These are phyloP conservation scores for Falco novaeseelandiae DNA, from an alignment of 2,797 vertebrate genomes.

Conservation along the genomic window DNA sequence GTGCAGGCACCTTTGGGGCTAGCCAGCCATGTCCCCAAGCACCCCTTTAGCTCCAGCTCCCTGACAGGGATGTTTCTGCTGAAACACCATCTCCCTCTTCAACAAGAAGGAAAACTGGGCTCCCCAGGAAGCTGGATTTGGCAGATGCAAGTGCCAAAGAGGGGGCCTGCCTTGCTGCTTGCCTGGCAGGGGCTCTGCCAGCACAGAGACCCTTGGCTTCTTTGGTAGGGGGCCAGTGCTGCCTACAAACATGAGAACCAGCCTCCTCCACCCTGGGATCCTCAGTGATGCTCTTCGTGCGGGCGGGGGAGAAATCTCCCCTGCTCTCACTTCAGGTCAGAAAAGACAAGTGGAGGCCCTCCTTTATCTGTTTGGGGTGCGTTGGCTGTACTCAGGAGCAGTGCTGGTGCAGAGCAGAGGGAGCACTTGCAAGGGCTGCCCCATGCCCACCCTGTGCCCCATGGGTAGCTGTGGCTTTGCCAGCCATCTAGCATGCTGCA, in stretches of 20 bases:
- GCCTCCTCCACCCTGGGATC: not conserved
- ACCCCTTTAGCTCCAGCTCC: not conserved
- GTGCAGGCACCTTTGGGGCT: not conserved
- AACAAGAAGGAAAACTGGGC: not conserved
- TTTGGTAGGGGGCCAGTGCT: not conserved
- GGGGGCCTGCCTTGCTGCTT: not conserved
- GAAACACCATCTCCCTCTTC: not conserved
- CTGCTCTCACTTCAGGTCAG: not conserved
- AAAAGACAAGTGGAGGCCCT: not conserved
- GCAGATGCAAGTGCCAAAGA: not conserved
- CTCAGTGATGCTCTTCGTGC: not conserved
- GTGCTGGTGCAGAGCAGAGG: not conserved
- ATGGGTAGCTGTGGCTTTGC: not conserved
- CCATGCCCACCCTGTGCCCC: fast-evolving
- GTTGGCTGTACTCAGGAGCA: not conserved
- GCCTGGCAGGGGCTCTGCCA: not conserved
- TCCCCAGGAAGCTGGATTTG: not conserved
- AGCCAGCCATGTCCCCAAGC: not conserved
- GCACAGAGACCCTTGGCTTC: not conserved
- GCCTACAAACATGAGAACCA: not conserved
- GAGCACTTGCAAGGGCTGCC: not conserved
- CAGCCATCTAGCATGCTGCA: not conserved
- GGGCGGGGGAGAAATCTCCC: fast-evolving
- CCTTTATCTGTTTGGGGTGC: fast-evolving
- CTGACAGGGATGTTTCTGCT: not conserved